Evolutionary conservation across 2,113 vertebrate species (phyloP), one percentile per base, ranked within the genome.

Genomic region (Desmodus rotundus): DNA sequence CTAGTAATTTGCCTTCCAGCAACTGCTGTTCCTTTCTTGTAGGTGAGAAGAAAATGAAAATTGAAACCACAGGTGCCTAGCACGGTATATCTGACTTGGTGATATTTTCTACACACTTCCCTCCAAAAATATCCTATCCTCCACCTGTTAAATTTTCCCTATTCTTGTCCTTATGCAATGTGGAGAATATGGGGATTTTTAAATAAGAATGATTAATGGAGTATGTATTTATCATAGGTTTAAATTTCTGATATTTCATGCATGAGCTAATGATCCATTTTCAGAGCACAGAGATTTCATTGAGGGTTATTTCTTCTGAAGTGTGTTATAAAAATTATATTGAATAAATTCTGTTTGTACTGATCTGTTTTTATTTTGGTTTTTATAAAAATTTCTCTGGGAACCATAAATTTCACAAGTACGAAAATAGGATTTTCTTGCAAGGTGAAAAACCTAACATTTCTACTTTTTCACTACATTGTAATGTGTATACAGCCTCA

Each of bases 41-140:
- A 61, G n/a, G 76, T 82, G 50, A 96, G 50, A 92, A 93, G 50
- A 47, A 87, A 87, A 87, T 92, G 47, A 87, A 97, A 92, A 92
- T 76, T 61, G 56, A 84, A 56, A 72, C 41, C 38, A 38, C 14
- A 33, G 45, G 24, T 31, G 33, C 73, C 58, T 87, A 81, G 26
- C 20, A 68, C n/a, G 81, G 10, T 31, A 33, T 36, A 72, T 73
- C 10, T 82, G 63, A 38, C 33, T 76, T 85, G 13, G 12, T 36
- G 5, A 87, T 52, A 12, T 12, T 80, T 67, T 43, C 45, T 76
- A 87, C 8, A n/a, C 12, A 56, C 54, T 90, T 41, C 9, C 6
- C 10, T 92, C 8, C 13, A 14, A 41, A 82, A 76, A 31, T 87
- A 63, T 41, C 24, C 4, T 52, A 0, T 36, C 9, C 2, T 58